A percentile compares a stretch with the other conserved stretches of the same genome.
Evolutionary conservation across 2,113 vertebrate genomes (phyloP).

Genomic region (Hyperopisus bebe): DNA sequence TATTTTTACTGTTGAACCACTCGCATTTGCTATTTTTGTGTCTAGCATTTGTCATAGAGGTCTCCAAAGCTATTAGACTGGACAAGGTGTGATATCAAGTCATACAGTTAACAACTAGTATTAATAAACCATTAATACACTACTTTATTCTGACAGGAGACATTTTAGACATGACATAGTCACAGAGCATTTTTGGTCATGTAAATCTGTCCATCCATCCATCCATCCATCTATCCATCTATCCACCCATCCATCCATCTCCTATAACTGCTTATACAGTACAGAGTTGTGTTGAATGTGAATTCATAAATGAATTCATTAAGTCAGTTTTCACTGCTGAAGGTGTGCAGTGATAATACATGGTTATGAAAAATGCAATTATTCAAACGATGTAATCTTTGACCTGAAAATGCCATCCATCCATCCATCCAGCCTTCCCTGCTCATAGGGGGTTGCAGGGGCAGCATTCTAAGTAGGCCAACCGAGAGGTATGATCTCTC

Average conservation of each 20-base stretch:
- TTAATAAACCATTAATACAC: background rate
- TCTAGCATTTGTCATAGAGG: background rate
- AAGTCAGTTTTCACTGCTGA: background rate
- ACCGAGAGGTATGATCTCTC: background rate
- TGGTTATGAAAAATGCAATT: background rate
- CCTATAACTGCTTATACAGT: background rate
- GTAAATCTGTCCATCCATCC: background rate
- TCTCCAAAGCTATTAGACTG: background rate
- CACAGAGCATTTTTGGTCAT: background rate
- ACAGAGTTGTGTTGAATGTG: background rate
- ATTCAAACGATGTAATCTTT: background rate
- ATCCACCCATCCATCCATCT: background rate
- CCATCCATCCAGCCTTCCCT: background rate
- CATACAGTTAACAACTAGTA: background rate
- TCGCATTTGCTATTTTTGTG: background rate
- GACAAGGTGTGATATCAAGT: background rate
- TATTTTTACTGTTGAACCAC: background rate
- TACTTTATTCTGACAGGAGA: background rate
- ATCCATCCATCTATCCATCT: background rate
- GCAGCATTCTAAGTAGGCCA: background rate
- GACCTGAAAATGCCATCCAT: background rate
- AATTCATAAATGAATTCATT: background rate
- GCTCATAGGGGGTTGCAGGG: background rate
- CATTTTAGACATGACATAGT: background rate
- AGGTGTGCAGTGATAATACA: background rate